phyloP scores from a whole-genome alignment of 2,888 invertebrate genomes.

The Arctia plantaginis region DNA sequence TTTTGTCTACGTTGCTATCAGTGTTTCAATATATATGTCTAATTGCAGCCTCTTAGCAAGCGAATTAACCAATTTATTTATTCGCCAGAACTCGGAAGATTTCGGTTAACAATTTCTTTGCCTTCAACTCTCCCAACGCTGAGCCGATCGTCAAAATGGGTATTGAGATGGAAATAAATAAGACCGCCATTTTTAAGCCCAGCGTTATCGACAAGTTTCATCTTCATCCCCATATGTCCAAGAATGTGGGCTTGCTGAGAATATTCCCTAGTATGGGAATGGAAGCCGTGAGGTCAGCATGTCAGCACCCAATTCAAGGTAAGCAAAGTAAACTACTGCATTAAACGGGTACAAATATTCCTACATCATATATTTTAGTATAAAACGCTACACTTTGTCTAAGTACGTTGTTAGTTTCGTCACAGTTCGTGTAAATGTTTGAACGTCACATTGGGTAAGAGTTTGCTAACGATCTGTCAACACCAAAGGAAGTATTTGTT shows the following conservation, averaged over 20 bases:
- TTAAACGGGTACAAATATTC: background rate
- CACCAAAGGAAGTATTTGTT: background rate
- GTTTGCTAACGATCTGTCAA: background rate
- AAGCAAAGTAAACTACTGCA: slow-evolving; percentile 16
- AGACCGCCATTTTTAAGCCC: slow-evolving; percentile 78
- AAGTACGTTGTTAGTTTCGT: background rate
- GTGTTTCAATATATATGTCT: background rate
- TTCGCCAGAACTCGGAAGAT: slow-evolving; percentile 89
- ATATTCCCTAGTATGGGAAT: slow-evolving; percentile 97
- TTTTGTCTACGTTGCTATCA: too few relatives aligned
- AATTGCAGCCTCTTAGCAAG: too few relatives aligned
- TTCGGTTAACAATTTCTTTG: slow-evolving; percentile 90
- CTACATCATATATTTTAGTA: background rate
- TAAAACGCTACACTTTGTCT: background rate
- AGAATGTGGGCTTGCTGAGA: slow-evolving; percentile 94
- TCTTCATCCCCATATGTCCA: slow-evolving; percentile 91
- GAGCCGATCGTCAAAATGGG: slow-evolving; percentile 93
- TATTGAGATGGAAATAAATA: slow-evolving; percentile 90
- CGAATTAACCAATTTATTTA: background rate
- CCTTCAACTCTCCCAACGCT: slow-evolving; percentile 96
- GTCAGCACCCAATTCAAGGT: slow-evolving; percentile 91
- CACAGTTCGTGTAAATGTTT: background rate
- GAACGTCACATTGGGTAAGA: background rate
- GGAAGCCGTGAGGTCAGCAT: slow-evolving; percentile 90
- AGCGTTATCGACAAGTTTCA: slow-evolving; percentile 86